These are phyloP conservation scores for Hoplostethus mediterraneus DNA, from an alignment of 2,797 vertebrate species.

Conservation along the genomic window DNA sequence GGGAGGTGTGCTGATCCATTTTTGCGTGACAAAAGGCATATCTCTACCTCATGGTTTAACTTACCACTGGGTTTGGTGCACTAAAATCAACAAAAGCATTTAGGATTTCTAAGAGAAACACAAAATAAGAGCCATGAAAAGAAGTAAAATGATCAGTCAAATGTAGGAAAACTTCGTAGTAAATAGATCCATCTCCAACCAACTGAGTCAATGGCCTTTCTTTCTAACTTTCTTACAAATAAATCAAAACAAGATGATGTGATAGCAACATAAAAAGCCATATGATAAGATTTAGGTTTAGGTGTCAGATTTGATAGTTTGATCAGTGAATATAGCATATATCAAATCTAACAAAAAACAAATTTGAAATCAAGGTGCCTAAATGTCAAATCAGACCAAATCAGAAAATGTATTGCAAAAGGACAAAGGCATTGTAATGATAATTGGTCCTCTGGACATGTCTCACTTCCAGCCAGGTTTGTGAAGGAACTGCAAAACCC, in stretches of 20 bases:
- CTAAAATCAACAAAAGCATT: slow-evolving; percentile 46
- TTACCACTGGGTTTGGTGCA: slow-evolving; percentile 41
- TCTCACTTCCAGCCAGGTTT: slow-evolving; percentile 48
- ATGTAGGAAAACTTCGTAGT: slow-evolving; percentile 21
- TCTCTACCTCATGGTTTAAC: slow-evolving; percentile 74
- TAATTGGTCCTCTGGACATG: slow-evolving; percentile 17
- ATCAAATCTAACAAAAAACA: slow-evolving; percentile 15
- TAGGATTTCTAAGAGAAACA: slow-evolving; percentile 67
- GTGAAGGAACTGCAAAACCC: slow-evolving; percentile 36
- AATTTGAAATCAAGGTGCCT: slow-evolving; percentile 44
- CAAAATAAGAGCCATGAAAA: slow-evolving; percentile 52
- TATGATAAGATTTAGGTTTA: slow-evolving; percentile 42
- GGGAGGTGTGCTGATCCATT: slow-evolving; percentile 66
- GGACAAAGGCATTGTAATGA: slow-evolving; percentile 23
- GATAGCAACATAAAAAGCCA: slow-evolving; percentile 69
- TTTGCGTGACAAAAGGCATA: slow-evolving; percentile 52
- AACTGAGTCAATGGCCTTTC: slow-evolving; percentile 58
- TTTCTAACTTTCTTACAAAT: slow-evolving; percentile 61
- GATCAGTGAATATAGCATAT: slow-evolving; percentile 29
- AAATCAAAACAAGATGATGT: slow-evolving; percentile 37
- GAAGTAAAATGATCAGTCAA: slow-evolving; percentile 36
- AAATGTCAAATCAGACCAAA: slow-evolving; percentile 16
- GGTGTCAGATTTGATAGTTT: slow-evolving; percentile 65
- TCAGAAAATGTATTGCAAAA: slow-evolving; percentile 18
- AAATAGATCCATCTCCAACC: slow-evolving; percentile 31